Base-by-base conservation (phyloP, 2,888 invertebrate species). In the Clanis bilineata region DNA sequence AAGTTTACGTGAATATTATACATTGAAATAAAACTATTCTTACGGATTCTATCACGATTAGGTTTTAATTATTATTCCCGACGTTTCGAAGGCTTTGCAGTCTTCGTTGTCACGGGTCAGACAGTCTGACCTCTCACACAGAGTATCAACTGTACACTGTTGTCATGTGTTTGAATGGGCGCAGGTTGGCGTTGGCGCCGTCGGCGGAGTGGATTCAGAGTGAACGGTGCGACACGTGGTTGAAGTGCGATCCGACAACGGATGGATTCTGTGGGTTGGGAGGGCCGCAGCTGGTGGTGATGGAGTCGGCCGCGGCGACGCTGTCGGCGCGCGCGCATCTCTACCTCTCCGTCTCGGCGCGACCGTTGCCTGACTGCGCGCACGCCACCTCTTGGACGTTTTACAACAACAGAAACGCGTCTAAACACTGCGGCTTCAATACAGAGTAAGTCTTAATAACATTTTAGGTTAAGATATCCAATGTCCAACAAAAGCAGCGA, bases 231-330 rank as follows among this genome's bases (percentile, higher is more conserved):
- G 0, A 6, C 41, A 2, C 5, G 18, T 51, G n/a, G 55, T 22
- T 57, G 61, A 45, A 56, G 62, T 43, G 44, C 10, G 9, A 58
- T 47, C 21, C 56, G 56, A n/a, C 25, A 7, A 15, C 45, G 51
- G 39, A 38, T 9, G n/a, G 21, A 28, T 28, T 43, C 47, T 41
- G 60, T 6, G 21, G 56, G 56, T 32, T 58, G 36, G 38, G 9
- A 45, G 55, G 36, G 10, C 21, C 28, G 43, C 44, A 3, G 28
- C 15, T 58, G 39, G 15, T 7, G 22, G 25, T 44, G 59, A 21
- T 59, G 38, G 60, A 51, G 4, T 54, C 38, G 45, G 62, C 57
- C n/a, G 59, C 60, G 9, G 68, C 63, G 36, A 64, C 68, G 22
- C 32, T 60, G n/a, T 22, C 39, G n/a, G 54, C 59, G 25, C 61